Conservation (phyloP, 2,113 vertebrate genomes). For the Zosterops japonicus region DNA sequence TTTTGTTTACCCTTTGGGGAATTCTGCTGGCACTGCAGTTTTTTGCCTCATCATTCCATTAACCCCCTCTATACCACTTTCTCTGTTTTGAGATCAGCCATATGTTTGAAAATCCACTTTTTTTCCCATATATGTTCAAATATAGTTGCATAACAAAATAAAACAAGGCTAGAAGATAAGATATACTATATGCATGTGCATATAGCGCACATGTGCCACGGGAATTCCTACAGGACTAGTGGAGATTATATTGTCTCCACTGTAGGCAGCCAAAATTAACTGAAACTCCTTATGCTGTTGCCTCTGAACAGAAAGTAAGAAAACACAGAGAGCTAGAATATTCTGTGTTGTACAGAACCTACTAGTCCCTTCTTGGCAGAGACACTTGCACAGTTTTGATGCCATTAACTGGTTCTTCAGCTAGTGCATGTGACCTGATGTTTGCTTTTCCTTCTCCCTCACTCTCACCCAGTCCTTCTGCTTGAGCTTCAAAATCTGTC, state of each 20-base stretch:
- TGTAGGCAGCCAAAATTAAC: not conserved
- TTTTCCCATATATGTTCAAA: not conserved
- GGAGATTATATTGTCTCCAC: not conserved
- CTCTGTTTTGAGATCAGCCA: not conserved
- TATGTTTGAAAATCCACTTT: not conserved
- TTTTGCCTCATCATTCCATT: constrained; percentile 65
- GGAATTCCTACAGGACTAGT: not conserved
- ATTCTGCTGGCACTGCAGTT: constrained; percentile 72
- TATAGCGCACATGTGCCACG: not conserved
- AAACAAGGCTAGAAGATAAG: not conserved
- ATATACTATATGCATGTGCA: not conserved
- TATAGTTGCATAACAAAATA: not conserved
- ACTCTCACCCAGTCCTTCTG: not conserved
- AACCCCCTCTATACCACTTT: constrained; percentile 58
- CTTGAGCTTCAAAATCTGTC: not conserved
- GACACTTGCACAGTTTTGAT: not conserved
- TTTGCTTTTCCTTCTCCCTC: not conserved
- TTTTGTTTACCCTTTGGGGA: constrained; percentile 81
- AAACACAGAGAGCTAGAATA: not conserved
- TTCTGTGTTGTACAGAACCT: not conserved
- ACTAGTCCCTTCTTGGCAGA: not conserved
- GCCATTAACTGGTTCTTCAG: not conserved
- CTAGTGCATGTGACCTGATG: not conserved
- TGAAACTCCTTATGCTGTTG: not conserved
- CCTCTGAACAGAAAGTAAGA: not conserved